A percentile compares a stretch with the other conserved stretches of the same genome.
Evolutionary conservation across 2,888 invertebrate genomes (phyloP).

Genomic region (Cosmia trapezina): DNA sequence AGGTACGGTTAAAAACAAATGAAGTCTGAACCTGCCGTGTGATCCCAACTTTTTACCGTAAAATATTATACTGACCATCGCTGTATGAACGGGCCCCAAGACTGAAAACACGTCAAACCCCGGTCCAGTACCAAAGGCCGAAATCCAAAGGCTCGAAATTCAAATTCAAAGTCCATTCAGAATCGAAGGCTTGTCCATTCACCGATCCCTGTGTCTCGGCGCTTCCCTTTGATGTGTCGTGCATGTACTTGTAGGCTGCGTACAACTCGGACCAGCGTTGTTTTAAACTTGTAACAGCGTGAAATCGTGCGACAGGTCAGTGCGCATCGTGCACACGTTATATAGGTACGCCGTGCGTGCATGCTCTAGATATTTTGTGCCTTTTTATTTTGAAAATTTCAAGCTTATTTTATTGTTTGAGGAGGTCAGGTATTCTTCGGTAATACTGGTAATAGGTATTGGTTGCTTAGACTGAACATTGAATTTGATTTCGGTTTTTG

Average conservation of each 20-base stretch:
- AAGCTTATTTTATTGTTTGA: not conserved
- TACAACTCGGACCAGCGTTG: constrained; percentile 67
- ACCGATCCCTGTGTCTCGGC: constrained; percentile 51
- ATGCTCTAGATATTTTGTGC: constrained; percentile 51
- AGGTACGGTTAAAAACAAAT: too few relatives aligned
- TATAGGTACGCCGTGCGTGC: constrained; percentile 41
- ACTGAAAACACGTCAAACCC: not conserved
- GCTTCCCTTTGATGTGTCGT: constrained; percentile 71
- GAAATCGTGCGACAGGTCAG: constrained; percentile 86
- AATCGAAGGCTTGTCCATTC: constrained; percentile 22
- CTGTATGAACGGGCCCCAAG: not conserved
- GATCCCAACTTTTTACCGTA: too few relatives aligned
- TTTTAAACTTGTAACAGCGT: constrained; percentile 82
- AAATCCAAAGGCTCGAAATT: not conserved
- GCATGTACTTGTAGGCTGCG: constrained; percentile 54
- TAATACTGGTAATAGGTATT: not conserved
- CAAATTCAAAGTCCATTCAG: constrained; percentile 18
- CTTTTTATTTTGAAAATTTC: constrained; percentile 36
- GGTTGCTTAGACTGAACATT: too few relatives aligned
- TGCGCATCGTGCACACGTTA: constrained; percentile 78
- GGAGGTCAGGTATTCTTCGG: not conserved
- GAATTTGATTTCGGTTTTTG: too few relatives aligned
- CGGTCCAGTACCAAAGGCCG: not conserved
- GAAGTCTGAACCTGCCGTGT: too few relatives aligned
- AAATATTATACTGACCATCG: too few relatives aligned